Conservation (phyloP, 2,797 vertebrate genomes). For the Fringilla coelebs region DNA sequence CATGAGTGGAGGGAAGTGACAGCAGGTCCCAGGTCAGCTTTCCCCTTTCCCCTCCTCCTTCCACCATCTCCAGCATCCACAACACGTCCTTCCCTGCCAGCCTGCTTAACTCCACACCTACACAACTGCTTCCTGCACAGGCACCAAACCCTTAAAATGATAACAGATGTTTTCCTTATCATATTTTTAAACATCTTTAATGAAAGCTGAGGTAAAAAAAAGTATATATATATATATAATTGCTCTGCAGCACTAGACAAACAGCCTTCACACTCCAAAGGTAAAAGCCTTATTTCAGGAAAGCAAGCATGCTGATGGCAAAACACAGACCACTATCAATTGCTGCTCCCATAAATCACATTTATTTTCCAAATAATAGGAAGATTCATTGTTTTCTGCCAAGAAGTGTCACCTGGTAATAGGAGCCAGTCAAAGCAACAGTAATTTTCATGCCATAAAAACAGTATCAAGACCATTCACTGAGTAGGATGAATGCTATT, state of each 20-base stretch:
- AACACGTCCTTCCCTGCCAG: neutral
- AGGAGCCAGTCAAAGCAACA: constrained; percentile 45
- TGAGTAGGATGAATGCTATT: constrained; percentile 15
- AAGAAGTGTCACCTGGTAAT: constrained; percentile 15
- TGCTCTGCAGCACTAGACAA: neutral
- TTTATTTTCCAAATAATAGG: constrained; percentile 39
- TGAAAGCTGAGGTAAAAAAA: neutral
- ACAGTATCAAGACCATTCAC: constrained; percentile 17
- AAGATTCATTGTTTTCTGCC: constrained; percentile 42
- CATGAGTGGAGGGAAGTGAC: neutral
- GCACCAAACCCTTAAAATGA: neutral
- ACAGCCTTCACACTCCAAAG: constrained; percentile 3
- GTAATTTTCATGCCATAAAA: constrained; percentile 56
- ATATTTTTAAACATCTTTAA: neutral
- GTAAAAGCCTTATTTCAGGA: neutral
- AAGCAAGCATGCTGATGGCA: neutral
- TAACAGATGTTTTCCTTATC: neutral
- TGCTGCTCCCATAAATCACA: constrained; percentile 4
- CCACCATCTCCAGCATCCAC: neutral
- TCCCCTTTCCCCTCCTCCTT: neutral
- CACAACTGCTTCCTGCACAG: neutral
- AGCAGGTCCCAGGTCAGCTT: neutral
- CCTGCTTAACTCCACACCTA: neutral
- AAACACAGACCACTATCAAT: neutral
- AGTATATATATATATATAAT: neutral